A percentile compares a stretch with the other conserved stretches of the same genome.
phyloP scores from a whole-genome alignment of 2,113 vertebrate species.

The Alexandromys fortis region DNA sequence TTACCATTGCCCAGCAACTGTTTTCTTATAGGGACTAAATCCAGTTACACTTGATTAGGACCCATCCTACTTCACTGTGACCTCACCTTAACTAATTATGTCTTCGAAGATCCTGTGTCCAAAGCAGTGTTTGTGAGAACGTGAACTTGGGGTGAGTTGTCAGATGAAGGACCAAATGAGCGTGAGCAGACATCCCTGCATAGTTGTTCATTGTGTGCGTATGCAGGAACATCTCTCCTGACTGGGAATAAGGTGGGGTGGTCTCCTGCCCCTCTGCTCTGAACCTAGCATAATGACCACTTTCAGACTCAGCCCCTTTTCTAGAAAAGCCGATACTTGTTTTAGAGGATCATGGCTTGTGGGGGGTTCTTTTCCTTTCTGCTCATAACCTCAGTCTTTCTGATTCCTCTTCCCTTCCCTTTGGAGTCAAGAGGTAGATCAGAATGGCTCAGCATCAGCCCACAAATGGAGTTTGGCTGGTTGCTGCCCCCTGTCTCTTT shows the following conservation, averaged over 20 bases:
- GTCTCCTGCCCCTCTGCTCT: not conserved
- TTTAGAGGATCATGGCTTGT: not conserved
- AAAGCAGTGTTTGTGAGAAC: not conserved
- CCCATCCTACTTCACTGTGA: not conserved
- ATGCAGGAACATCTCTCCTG: not conserved
- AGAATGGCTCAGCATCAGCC: not conserved
- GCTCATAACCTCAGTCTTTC: not conserved
- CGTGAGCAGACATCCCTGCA: not conserved
- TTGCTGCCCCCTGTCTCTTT: not conserved
- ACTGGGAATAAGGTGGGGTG: not conserved
- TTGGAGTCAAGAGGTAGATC: not conserved
- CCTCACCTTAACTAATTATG: not conserved
- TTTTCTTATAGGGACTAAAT: not conserved
- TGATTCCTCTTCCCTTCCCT: not conserved
- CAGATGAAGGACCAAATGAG: not conserved
- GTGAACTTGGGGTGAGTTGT: not conserved
- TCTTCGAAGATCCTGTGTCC: not conserved
- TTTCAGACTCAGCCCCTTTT: not conserved
- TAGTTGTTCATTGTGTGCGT: not conserved
- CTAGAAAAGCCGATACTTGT: not conserved
- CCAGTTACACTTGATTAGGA: not conserved
- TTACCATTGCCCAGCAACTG: not conserved
- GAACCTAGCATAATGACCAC: rapidly evolving
- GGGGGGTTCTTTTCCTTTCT: not conserved
- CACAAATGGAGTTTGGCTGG: not conserved